Evolutionary conservation across 2,797 vertebrate genomes (phyloP).

Genomic region (Takifugu rubripes): DNA sequence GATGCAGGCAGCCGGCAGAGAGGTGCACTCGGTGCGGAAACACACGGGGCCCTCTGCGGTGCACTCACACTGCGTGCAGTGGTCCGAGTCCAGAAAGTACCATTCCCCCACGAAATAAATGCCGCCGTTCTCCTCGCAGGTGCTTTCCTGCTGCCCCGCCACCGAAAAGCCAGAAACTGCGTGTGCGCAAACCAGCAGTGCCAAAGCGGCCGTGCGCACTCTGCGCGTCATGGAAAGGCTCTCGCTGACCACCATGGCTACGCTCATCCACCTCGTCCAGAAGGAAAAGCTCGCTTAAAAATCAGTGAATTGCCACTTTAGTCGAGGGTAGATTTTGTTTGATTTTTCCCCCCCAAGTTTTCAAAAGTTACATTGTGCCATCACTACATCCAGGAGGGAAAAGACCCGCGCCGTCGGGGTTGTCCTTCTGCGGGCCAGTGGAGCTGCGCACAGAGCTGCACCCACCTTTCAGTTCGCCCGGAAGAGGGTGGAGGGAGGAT

Average conservation of each 20-base stretch:
- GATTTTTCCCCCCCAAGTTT: neutral
- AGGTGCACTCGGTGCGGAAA: slow-evolving; percentile 76
- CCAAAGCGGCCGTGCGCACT: slow-evolving; percentile 40
- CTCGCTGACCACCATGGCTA: slow-evolving; percentile 19
- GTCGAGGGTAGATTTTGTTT: slow-evolving; percentile 1
- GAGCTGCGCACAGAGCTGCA: slow-evolving; percentile 15
- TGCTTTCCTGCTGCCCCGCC: slow-evolving; percentile 68
- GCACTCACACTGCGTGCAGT: slow-evolving; percentile 83
- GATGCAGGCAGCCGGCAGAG: slow-evolving; percentile 81
- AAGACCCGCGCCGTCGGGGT: neutral
- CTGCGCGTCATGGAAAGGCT: slow-evolving; percentile 21
- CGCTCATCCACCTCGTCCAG: slow-evolving; percentile 12
- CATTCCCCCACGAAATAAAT: slow-evolving; percentile 83
- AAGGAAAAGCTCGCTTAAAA: neutral
- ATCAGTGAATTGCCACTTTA: neutral
- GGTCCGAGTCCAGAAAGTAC: slow-evolving; percentile 83
- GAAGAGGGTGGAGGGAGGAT: slow-evolving; percentile 45
- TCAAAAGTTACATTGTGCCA: slow-evolving; percentile 43
- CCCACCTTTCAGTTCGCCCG: slow-evolving; percentile 8
- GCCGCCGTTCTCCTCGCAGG: slow-evolving; percentile 82
- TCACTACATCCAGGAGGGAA: neutral
- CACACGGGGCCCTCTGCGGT: slow-evolving; percentile 75
- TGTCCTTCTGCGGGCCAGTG: slow-evolving; percentile 10
- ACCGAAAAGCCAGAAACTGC: slow-evolving; percentile 60
- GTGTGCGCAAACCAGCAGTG: slow-evolving; percentile 51